Evolutionary conservation across 1,140 invertebrate genomes (phyloP), one percentile per base, ranked within the genome.

Genomic region (Leptinotarsa defecta): DNA sequence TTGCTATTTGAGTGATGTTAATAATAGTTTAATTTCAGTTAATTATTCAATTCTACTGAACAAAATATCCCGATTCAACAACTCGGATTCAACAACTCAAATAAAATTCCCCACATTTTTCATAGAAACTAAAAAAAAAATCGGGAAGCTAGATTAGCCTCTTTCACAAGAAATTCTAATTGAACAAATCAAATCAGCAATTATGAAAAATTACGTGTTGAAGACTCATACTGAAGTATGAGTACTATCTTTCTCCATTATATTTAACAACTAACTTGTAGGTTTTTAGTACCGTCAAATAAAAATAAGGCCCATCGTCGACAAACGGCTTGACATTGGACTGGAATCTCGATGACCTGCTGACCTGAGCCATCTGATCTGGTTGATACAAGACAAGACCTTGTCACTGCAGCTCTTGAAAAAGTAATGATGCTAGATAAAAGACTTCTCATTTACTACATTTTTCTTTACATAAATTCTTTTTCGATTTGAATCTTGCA

Each of bases 401-500:
- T 71, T 65, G 19, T 61, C 76, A 70, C 76, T 73, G 78, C 78
- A 77, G 68, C 74, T 81, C 80, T 82, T 78, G 78, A 76, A 79
- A 78, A 80, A 77, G 81, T 79, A 79, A 80, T 68, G 80, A 81
- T 77, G 83, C 83, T 84, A 82, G 76, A 84, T 83, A 83, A 84
- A 78, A 82, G 71, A 82, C 81, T 84, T 74, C 75, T 77, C 73
- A 77, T 78, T 84, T 81, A 80, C 68, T 48, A 69, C 15, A 22
- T 19, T 63, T 43, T n/a, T 64, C 48, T 57, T 61, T 13, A 11
- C 48, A 57, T 15, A 22, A 65, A 65, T 24, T 22, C 11, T 65
- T n/a, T 65, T 65, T 65, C 13, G 34, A 43, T 43, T 43, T 11
- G 8, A 43, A 3, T 3, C 34, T 43, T 11, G 34, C 34, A 8